A percentile compares a stretch with the other conserved stretches of the same genome.
phyloP scores from a whole-genome alignment of 2,113 vertebrate genomes.

The Fregata magnificens region DNA sequence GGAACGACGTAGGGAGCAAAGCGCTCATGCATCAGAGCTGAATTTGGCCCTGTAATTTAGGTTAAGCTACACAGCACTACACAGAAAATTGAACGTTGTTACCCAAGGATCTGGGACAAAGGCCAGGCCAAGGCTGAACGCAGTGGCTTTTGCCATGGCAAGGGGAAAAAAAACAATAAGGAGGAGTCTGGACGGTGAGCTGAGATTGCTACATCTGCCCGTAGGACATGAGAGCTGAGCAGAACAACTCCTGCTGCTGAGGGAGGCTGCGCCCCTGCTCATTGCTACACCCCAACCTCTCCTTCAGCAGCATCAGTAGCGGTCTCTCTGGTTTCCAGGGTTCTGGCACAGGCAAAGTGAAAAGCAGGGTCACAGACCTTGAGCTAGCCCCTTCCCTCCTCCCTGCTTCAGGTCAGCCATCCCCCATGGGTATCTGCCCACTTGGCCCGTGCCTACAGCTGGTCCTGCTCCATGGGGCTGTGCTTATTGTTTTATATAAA shows the following conservation, averaged over 20 bases:
- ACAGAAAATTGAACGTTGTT: neutral
- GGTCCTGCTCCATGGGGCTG: neutral
- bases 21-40: neutral
- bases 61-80: neutral
- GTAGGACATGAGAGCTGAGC: neutral
- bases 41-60: neutral
- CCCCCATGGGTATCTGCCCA: rapidly evolving
- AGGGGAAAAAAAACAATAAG: neutral
- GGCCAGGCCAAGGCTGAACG: neutral
- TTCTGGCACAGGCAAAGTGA: neutral
- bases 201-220: neutral
- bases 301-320: neutral
- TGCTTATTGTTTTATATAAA: neutral
- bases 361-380: neutral
- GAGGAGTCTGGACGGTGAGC: neutral
- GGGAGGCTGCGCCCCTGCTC: neutral
- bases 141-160: neutral
- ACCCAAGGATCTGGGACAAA: neutral
- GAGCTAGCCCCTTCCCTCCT: neutral
- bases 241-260: neutral
- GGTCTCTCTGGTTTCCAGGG: neutral
- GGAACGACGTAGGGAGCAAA: rapidly evolving
- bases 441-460: neutral
- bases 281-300: neutral
- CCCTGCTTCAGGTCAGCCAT: neutral